phyloP scores from a whole-genome alignment of 2,797 vertebrate species.

The Natrix natrix region DNA sequence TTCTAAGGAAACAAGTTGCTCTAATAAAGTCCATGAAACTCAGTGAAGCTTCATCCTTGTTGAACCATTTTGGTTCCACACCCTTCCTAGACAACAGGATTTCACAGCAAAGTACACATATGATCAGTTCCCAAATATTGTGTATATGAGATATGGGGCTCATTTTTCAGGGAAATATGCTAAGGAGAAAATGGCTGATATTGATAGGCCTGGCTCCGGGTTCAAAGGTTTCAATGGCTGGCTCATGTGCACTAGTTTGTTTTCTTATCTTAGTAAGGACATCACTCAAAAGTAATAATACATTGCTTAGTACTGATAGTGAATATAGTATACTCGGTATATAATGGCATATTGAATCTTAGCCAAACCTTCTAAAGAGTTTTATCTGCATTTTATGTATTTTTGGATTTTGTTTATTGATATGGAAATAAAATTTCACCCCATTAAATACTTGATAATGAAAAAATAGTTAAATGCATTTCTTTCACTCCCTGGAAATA shows the following conservation, averaged over 20 bases:
- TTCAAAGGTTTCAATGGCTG: not conserved
- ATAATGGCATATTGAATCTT: not conserved
- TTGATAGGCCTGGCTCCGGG: not conserved
- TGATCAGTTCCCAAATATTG: not conserved
- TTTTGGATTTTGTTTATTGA: not conserved
- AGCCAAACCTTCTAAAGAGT: not conserved
- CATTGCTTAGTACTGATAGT: not conserved
- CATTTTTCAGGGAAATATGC: not conserved
- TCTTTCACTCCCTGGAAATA: not conserved
- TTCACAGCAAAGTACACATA: not conserved
- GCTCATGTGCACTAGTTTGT: not conserved
- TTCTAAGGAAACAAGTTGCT: not conserved
- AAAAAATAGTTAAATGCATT: not conserved
- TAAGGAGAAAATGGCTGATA: not conserved
- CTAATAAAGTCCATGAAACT: not conserved
- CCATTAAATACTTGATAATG: not conserved
- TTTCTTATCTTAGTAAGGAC: not conserved
- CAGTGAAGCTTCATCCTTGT: not conserved
- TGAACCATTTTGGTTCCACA: not conserved
- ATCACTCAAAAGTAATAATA: not conserved
- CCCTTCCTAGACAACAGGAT: not conserved
- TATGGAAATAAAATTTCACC: not conserved
- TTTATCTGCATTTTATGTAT: not conserved
- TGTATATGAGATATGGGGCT: not conserved
- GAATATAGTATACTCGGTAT: not conserved